These are phyloP conservation scores for Entomobrya multifasciata DNA, from an alignment of 2,888 invertebrate genomes.

Conservation along the genomic window DNA sequence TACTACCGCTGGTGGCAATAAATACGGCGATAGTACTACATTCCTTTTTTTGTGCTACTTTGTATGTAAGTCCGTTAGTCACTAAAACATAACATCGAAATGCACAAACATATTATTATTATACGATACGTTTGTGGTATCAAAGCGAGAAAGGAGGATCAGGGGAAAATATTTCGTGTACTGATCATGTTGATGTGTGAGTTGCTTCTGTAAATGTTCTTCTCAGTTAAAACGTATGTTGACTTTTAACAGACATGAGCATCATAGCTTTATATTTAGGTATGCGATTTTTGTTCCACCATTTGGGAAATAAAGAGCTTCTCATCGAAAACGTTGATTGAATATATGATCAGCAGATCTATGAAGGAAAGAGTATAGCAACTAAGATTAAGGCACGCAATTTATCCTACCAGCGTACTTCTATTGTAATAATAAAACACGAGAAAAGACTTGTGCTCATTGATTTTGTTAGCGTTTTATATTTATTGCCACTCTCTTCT, in stretches of 20 bases:
- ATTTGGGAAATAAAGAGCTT: constrained; percentile 59
- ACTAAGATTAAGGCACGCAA: constrained; percentile 63
- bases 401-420: neutral
- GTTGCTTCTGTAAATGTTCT: neutral
- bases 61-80: constrained; percentile 40
- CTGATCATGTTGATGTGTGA: neutral
- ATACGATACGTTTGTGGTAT: constrained; percentile 2
- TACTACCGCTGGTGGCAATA: constrained; percentile 59
- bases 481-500: constrained; percentile 46
- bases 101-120: constrained; percentile 12
- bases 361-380: constrained; percentile 33
- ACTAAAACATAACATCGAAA: too few relatives aligned
- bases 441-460: constrained; percentile 49
- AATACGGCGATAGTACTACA: constrained; percentile 45
- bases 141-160: neutral
- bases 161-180: neutral
- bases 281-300: constrained; percentile 59
- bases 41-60: constrained; percentile 56
- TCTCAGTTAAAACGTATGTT: constrained; percentile 1
- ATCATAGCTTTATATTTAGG: neutral
- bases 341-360: constrained; percentile 74
- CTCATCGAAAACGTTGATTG: constrained; percentile 73
- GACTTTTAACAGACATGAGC: neutral
- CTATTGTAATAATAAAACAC: constrained; percentile 18
- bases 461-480: constrained; percentile 59